Evolutionary conservation across 1,140 invertebrate genomes (phyloP).

Genomic region (Caenorhabditis elegans): DNA sequence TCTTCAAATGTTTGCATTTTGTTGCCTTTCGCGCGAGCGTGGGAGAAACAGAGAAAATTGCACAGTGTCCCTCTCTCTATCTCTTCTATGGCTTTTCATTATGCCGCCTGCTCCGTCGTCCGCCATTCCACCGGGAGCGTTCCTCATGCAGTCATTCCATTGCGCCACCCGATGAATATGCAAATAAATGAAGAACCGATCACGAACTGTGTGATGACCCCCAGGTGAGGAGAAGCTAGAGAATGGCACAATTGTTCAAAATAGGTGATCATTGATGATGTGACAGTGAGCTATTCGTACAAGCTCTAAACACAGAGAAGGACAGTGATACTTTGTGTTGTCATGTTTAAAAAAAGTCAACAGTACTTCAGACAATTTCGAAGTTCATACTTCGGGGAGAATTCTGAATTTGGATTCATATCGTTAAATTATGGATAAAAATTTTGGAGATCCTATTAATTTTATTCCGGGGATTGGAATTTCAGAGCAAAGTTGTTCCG

Average conservation of each 20-base stretch:
- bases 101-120: not conserved
- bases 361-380: too few species aligned
- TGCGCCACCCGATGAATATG: conserved; percentile 22
- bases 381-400: too few species aligned
- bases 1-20: conserved; percentile 23
- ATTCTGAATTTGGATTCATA: too few species aligned
- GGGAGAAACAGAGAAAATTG: not conserved
- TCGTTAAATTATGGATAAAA: too few species aligned
- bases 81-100: conserved; percentile 16
- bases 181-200: conserved; percentile 27
- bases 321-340: not conserved
- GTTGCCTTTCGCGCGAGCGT: conserved; percentile 17
- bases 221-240: not conserved
- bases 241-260: not conserved
- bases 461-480: too few species aligned
- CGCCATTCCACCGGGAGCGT: not conserved
- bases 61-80: not conserved
- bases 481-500: too few species aligned
- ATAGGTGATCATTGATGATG: not conserved
- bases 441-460: too few species aligned
- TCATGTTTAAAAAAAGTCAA: too few species aligned
- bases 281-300: not conserved
- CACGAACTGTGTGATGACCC: conserved; percentile 24
- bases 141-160: not conserved
- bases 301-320: not conserved